These are phyloP conservation scores for Neosilurus mollespiculum DNA, from an alignment of 2,797 vertebrate genomes.

Conservation along the genomic window DNA sequence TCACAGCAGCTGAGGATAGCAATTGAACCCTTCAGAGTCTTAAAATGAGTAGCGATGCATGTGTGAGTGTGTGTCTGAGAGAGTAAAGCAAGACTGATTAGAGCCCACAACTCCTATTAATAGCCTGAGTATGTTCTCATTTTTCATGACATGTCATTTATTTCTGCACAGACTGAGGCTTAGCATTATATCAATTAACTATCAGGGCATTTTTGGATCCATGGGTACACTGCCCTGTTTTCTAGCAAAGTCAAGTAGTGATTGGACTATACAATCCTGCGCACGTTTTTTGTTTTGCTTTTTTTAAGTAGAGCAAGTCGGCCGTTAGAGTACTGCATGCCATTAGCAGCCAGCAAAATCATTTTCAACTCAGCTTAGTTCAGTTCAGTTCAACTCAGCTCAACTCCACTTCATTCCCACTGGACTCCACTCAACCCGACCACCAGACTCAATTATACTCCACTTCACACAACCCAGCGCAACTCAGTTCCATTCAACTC, in stretches of 20 bases:
- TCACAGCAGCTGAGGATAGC: constrained; percentile 69
- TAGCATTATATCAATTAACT: not conserved
- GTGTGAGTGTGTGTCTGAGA: constrained; percentile 15
- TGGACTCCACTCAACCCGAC: too few species aligned
- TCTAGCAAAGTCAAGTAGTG: not conserved
- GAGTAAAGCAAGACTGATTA: constrained; percentile 19
- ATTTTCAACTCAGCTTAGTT: not conserved
- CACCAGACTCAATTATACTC: too few species aligned
- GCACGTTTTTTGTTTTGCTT: not conserved
- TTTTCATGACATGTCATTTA: constrained; percentile 23
- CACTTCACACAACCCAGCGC: too few species aligned
- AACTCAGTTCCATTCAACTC: too few species aligned
- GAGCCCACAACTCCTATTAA: not conserved
- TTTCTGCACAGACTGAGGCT: constrained; percentile 1
- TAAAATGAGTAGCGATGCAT: constrained; percentile 32
- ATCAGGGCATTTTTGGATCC: not conserved
- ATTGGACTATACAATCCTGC: not conserved
- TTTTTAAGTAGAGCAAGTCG: not conserved
- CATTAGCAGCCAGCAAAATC: not conserved
- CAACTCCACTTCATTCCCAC: too few species aligned
- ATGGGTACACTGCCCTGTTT: not conserved
- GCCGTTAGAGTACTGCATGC: not conserved
- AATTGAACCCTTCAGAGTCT: constrained; percentile 71
- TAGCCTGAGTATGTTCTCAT: constrained; percentile 24
- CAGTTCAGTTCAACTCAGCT: too few species aligned